Evolutionary conservation across 2,888 invertebrate species (phyloP).

Genomic region (Lissocephala sabroskyi): DNA sequence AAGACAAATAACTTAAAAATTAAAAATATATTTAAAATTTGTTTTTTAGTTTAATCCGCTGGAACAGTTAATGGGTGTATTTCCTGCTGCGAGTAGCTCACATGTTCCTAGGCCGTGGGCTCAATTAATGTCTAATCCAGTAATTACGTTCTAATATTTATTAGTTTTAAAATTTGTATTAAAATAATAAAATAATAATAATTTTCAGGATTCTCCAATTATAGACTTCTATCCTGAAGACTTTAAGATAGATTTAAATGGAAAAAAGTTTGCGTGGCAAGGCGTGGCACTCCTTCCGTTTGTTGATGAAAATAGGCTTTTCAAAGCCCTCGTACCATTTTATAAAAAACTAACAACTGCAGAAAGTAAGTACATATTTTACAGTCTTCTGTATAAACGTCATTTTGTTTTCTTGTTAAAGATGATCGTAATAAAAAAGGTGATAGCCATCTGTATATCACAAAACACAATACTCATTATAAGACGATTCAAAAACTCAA

Average conservation of each 20-base stretch:
- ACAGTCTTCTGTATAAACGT: not conserved
- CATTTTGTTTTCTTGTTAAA: slow-evolving; percentile 73
- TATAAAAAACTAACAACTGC: slow-evolving; percentile 86
- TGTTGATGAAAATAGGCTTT: slow-evolving; percentile 93
- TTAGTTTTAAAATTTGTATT: not conserved
- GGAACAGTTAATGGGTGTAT: slow-evolving; percentile 99
- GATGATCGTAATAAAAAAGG: slow-evolving; percentile 91
- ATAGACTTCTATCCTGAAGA: slow-evolving; percentile 99
- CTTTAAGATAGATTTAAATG: slow-evolving; percentile 98
- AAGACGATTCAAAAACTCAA: slow-evolving; percentile 79
- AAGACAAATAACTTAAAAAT: slow-evolving; percentile 63
- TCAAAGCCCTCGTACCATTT: slow-evolving; percentile 85
- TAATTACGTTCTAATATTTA: slow-evolving; percentile 71
- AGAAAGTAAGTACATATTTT: slow-evolving; percentile 77
- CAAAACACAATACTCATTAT: slow-evolving; percentile 80
- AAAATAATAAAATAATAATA: not conserved
- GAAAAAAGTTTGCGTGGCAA: slow-evolving; percentile 99
- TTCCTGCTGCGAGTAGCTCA: slow-evolving; percentile 95
- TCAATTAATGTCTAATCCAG: slow-evolving; percentile 91
- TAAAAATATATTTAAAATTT: not conserved
- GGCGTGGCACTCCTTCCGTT: slow-evolving; percentile 98
- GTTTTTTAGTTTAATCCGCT: slow-evolving; percentile 88
- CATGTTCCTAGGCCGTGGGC: slow-evolving; percentile 97
- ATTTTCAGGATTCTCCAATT: slow-evolving; percentile 87
- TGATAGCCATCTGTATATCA: slow-evolving; percentile 91